phyloP scores from a whole-genome alignment of 1,140 invertebrate species.

The Mya arenaria region DNA sequence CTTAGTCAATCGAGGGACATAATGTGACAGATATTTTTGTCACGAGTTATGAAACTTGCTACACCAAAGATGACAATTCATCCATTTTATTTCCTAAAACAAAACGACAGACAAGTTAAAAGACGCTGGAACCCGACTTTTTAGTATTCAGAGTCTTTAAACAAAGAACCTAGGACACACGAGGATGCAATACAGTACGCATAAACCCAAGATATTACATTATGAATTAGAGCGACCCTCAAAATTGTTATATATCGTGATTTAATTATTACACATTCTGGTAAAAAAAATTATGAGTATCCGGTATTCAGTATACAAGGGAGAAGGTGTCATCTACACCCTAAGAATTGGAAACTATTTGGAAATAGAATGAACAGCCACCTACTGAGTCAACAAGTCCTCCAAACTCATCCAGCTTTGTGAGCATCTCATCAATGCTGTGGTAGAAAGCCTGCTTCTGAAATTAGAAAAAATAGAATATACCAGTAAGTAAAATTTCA shows the following conservation, averaged over 20 bases:
- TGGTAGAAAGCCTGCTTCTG: conserved; percentile 70
- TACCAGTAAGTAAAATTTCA: too few species aligned
- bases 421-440: conserved; percentile 75
- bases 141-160: too few species aligned
- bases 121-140: too few species aligned
- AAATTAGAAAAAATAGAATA: conserved; percentile 51
- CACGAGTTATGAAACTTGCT: too few species aligned
- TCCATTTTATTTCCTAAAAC: too few species aligned
- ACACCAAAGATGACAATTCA: too few species aligned
- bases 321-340: neutral
- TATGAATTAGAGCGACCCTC: neutral
- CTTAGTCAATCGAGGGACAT: too few species aligned
- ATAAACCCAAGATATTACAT: neutral
- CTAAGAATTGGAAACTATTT: neutral
- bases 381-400: conserved; percentile 74
- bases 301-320: neutral
- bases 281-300: neutral
- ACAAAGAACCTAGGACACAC: too few species aligned
- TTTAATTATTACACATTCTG: neutral
- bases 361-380: neutral
- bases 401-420: conserved; percentile 76
- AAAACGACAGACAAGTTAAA: too few species aligned
- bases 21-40: too few species aligned
- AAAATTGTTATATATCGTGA: neutral
- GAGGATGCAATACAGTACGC: too few species aligned